Evolutionary conservation across 1,140 invertebrate species (phyloP), one percentile per base, ranked within the genome.

Genomic region (Anadara kagoshimensis): DNA sequence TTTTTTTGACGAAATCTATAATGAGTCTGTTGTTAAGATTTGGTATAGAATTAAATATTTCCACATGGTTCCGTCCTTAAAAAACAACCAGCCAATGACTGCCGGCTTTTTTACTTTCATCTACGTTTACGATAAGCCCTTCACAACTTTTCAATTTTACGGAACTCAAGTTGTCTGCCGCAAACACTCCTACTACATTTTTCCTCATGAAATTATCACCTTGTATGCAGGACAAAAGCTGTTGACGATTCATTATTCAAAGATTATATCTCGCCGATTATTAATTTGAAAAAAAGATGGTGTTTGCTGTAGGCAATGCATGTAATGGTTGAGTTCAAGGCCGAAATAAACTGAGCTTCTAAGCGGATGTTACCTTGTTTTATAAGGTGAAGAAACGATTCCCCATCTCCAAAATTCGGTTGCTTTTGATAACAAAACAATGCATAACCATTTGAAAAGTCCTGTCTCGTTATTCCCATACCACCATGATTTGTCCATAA

Each of bases 301-400:
- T 69, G 66, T 63, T 78, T 45, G 5, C 53, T 62, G 45, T 70
- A 73, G 0, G 70, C 61, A 16, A 74, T 70, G 18, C 53, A 69
- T 22, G 44, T 70, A 14, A 65, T 57, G 10, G 71, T 56, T 47
- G 73, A 51, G 26, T 41, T 22, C 10, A 71, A 43, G 1, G 68
- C 54, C 16, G 26, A 51, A n/a, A 44, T 61, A 47, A 71, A 71
- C 49, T 68, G 64, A 14, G 64, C 69, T 10, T 76, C 69, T 18
- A 76, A 49, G 44, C 58, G 43, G 12, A 71, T 69, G 44, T 72
- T 76, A n/a, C 67, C 73, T n/a, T 64, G 68, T 41, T 75, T 75
- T 43, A 69, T 44, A 16, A 72, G 44, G 11, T 51, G 41, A 3
- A 67, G 29, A 51, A 62, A 76, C 18, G 63, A 20, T 20, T 69